Base-by-base conservation (phyloP, 2,888 invertebrate species). In the Xestia xanthographa region DNA sequence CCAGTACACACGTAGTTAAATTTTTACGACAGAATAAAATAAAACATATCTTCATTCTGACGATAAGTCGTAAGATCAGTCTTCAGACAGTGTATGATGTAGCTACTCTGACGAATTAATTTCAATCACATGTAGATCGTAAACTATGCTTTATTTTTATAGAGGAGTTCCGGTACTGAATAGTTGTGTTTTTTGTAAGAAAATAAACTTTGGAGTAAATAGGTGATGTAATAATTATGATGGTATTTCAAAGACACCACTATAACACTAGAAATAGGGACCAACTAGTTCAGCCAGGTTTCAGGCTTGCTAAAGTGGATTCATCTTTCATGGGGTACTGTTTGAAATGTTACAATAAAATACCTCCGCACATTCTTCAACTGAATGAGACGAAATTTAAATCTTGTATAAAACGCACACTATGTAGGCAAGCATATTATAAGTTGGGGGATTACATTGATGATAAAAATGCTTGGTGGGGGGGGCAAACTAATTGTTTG, bases 21-120 rank as follows among this genome's bases (percentile, higher is more conserved):
- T 85, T 88, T 92, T 93, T 91, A 93, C 88, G 89, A 88, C 90
- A 88, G 84, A 88, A 91, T 93, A 92, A 92, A 92, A 91, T 62
- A 69, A 74, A 70, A 84, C 69, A 80, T 86, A 92, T 90, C 83
- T 92, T 90, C 90, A 90, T 88, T 87, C 58, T 53, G 58, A 77
- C 68, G 69, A 82, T 85, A 72, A 69, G 60, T 76, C 81, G 53
- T 66, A 72, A 66, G 70, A 73, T 71, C 73, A 56, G 74, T 83
- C 71, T 62, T 74, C 69, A 38, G 72, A 81, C 83, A 56, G 68
- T 26, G 53, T 72, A 48, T 80, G 29, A 76, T 76, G 60, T 68
- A 29, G 11, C 41, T 41, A 41, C 58, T 60, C 74, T 53, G 68
- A 69, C 69, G 83, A 83, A 74, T 82, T 86, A 75, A 86, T 84